Percentiles rank a stretch among this genome's conserved stretches.
Conservation (phyloP, 2,797 vertebrate species). For the Bufotes viridis region DNA sequence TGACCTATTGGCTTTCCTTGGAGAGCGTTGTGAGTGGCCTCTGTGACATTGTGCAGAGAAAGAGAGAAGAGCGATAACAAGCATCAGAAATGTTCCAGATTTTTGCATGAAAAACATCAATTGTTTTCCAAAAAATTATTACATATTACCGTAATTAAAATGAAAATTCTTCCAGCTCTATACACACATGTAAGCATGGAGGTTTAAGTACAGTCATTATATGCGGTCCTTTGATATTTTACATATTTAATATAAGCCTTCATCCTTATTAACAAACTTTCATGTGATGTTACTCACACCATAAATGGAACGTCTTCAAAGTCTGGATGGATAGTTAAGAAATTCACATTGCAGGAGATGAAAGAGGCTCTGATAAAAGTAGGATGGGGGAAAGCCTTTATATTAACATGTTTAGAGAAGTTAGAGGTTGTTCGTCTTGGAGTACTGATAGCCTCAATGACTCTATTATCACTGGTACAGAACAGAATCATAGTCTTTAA, state of each 20-base stretch:
- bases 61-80: too few relatives aligned
- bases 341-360: not conserved
- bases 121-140: not conserved
- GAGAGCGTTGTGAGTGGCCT: too few relatives aligned
- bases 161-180: not conserved
- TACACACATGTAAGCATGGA: not conserved
- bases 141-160: not conserved
- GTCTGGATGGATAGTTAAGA: not conserved
- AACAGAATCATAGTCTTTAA: not conserved
- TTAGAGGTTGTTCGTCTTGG: not conserved
- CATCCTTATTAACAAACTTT: not conserved
- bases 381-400: not conserved
- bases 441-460: not conserved
- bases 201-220: not conserved
- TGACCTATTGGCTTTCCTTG: too few relatives aligned
- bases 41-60: too few relatives aligned
- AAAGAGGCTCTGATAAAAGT: not conserved
- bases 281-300: not conserved
- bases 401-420: not conserved
- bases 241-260: not conserved
- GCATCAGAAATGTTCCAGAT: not conserved
- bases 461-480: not conserved
- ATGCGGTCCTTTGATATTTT: not conserved
- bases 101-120: not conserved
- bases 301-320: not conserved